These are phyloP conservation scores for Polymixis lichenea DNA, from an alignment of 2,888 invertebrate species.

Conservation along the genomic window DNA sequence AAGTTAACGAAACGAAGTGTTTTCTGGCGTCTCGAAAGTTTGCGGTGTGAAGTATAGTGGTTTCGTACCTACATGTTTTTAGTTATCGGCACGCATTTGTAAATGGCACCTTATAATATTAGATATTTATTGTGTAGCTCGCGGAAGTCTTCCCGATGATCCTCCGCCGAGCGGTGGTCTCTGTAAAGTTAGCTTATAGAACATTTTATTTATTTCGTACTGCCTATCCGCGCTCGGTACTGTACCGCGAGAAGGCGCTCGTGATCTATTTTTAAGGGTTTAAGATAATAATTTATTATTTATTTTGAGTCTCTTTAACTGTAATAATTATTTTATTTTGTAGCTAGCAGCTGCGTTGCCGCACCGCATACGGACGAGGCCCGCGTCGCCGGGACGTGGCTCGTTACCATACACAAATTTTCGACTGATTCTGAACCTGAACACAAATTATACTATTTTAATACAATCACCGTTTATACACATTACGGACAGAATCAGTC, in stretches of 20 bases:
- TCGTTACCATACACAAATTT: conserved; percentile 72
- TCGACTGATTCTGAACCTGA: conserved; percentile 76
- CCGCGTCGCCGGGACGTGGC: conserved; percentile 87
- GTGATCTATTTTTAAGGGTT: conserved; percentile 91
- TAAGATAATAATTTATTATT: conserved; percentile 91
- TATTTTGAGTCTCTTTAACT: conserved; percentile 91
- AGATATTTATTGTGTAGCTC: conserved; percentile 90
- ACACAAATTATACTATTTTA: conserved; percentile 58
- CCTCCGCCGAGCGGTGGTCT: conserved; percentile 90
- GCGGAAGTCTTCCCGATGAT: conserved; percentile 90
- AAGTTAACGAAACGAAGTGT: conserved; percentile 84
- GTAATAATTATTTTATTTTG: conserved; percentile 87
- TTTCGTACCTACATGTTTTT: conserved; percentile 80
- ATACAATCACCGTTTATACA: conserved; percentile 44
- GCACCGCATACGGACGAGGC: conserved; percentile 89
- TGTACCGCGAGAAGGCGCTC: conserved; percentile 90
- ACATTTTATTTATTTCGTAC: conserved; percentile 90
- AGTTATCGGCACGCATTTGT: conserved; percentile 90
- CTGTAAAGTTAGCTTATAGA: conserved; percentile 90
- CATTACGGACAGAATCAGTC: conserved; percentile 75
- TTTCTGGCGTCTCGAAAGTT: conserved; percentile 90
- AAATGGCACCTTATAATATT: conserved; percentile 90
- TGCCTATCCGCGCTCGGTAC: conserved; percentile 90
- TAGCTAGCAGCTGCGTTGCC: conserved; percentile 87
- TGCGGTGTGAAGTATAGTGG: conserved; percentile 89